Conservation (phyloP, 2,113 vertebrate genomes). For the Ophiodon elongatus region DNA sequence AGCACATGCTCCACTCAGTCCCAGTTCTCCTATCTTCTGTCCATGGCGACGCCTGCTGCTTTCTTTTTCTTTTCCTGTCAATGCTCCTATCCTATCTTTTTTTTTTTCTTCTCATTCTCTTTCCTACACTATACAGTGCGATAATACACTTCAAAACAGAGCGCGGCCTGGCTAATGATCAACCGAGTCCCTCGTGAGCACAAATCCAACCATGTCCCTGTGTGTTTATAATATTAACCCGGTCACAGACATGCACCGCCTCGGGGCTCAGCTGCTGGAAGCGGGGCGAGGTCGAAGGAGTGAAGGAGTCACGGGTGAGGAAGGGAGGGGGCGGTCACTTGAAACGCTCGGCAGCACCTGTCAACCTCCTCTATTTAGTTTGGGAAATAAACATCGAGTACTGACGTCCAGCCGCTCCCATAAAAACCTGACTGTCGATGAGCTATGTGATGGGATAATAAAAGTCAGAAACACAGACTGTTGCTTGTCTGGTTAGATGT, state of each 20-base stretch:
- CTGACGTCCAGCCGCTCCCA: conserved; percentile 27
- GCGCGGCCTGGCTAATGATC: conserved; percentile 64
- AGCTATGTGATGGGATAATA: background rate
- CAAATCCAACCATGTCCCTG: background rate
- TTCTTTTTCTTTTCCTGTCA: conserved; percentile 11
- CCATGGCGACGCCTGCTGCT: no score
- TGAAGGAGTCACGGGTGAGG: conserved; percentile 31
- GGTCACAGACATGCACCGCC: background rate
- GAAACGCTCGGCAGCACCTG: conserved; percentile 58
- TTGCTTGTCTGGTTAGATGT: background rate
- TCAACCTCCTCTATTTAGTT: conserved; percentile 49
- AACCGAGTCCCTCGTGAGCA: conserved; percentile 27
- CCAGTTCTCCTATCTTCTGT: conserved; percentile 28
- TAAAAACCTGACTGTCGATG: background rate
- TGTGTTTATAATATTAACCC: conserved; percentile 24
- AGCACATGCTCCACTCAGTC: conserved; percentile 5
- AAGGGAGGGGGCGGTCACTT: conserved; percentile 9
- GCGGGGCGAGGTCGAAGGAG: conserved; percentile 8
- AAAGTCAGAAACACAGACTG: background rate
- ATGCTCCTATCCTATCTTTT: background rate
- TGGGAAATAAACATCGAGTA: background rate
- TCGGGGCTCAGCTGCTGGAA: conserved; percentile 30
- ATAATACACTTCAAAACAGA: conserved; percentile 37
- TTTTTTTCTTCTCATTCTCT: conserved; percentile 5
- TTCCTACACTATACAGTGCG: conserved; percentile 9